These are phyloP conservation scores for Phyllotreta cruciferae DNA, from an alignment of 2,888 invertebrate genomes.

Conservation along the genomic window DNA sequence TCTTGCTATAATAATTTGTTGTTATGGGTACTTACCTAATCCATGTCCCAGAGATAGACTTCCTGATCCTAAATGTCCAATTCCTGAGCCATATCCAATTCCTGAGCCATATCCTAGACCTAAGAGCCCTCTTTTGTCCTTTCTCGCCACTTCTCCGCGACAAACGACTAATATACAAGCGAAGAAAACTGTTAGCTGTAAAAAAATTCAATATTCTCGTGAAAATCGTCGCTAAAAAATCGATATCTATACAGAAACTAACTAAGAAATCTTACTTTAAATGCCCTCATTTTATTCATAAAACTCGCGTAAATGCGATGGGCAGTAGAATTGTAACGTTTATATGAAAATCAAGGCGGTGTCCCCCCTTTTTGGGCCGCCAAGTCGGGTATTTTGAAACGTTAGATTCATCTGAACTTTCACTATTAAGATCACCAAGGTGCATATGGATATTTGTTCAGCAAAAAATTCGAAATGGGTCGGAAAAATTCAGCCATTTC, in stretches of 20 bases:
- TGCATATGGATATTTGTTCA: conserved; percentile 31
- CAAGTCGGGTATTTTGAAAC: conserved; percentile 37
- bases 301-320: conserved; percentile 43
- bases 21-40: conserved; percentile 37
- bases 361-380: conserved; percentile 44
- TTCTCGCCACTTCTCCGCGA: conserved; percentile 47
- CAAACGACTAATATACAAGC: conserved; percentile 39
- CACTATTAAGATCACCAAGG: conserved; percentile 43
- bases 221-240: neutral
- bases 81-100: conserved; percentile 48
- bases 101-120: conserved; percentile 51
- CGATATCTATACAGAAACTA: conserved; percentile 4
- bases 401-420: conserved; percentile 48
- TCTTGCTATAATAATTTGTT: conserved; percentile 9
- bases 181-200: conserved; percentile 38
- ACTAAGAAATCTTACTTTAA: conserved; percentile 44
- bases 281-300: conserved; percentile 46
- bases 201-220: too few species aligned
- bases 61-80: conserved; percentile 42
- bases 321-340: conserved; percentile 43
- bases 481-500: neutral
- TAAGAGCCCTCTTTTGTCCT: conserved; percentile 53
- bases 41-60: conserved; percentile 38
- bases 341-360: conserved; percentile 46
- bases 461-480: conserved; percentile 20